phyloP scores from a whole-genome alignment of 2,888 invertebrate genomes.

The Nezara viridula region DNA sequence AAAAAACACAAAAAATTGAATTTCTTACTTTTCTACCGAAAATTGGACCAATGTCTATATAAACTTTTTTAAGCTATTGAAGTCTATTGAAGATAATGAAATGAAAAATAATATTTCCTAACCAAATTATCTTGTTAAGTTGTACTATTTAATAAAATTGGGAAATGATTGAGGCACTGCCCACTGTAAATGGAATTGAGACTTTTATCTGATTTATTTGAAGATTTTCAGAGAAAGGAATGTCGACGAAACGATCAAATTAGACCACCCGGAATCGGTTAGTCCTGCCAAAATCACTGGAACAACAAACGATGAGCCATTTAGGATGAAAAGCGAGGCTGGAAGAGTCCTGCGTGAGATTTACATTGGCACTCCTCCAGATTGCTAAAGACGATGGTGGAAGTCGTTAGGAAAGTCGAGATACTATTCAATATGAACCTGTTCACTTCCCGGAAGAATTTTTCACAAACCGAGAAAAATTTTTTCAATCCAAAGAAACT shows the following conservation, averaged over 20 bases:
- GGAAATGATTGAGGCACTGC: neutral
- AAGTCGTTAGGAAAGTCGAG: neutral
- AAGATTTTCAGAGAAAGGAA: neutral
- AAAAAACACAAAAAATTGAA: too few relatives aligned
- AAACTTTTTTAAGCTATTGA: too few relatives aligned
- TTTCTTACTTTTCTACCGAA: too few relatives aligned
- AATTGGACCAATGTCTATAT: too few relatives aligned
- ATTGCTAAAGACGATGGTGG: neutral
- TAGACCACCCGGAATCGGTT: neutral
- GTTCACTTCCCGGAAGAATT: neutral
- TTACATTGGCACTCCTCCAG: conserved; percentile 44
- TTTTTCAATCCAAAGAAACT: too few relatives aligned
- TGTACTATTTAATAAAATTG: too few relatives aligned
- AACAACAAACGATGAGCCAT: neutral
- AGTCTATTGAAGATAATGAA: too few relatives aligned
- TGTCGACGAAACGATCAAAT: neutral
- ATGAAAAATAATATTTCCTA: too few relatives aligned
- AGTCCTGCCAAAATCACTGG: neutral
- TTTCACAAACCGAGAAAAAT: too few relatives aligned
- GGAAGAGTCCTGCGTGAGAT: neutral
- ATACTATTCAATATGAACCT: neutral
- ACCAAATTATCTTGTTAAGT: too few relatives aligned
- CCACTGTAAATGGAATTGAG: too few relatives aligned
- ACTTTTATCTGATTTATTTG: neutral
- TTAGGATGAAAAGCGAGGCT: neutral